Conservation (phyloP, 2,888 invertebrate species). For the Chrysotoxum bicinctum region DNA sequence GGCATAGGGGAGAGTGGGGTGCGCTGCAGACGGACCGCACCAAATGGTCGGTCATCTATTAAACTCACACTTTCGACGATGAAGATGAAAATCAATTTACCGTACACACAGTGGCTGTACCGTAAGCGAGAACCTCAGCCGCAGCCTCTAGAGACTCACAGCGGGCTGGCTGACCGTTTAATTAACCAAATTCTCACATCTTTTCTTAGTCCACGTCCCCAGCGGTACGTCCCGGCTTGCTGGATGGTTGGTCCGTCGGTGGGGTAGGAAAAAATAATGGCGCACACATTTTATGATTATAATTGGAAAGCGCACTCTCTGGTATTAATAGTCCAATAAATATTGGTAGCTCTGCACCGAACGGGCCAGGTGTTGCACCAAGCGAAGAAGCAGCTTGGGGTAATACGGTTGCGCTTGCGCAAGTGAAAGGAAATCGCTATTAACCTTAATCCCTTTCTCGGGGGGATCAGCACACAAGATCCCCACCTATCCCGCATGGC, state of each 20-base stretch:
- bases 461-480: constrained; percentile 39
- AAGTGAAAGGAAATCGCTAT: constrained; percentile 62
- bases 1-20: constrained; percentile 1
- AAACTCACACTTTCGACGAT: constrained; percentile 71
- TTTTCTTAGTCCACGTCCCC: not conserved
- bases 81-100: constrained; percentile 72
- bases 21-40: not conserved
- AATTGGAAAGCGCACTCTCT: constrained; percentile 71
- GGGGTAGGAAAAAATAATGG: constrained; percentile 36
- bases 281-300: constrained; percentile 70
- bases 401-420: constrained; percentile 49
- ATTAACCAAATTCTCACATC: constrained; percentile 73
- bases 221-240: not conserved
- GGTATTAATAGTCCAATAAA: constrained; percentile 71
- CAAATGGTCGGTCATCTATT: constrained; percentile 63
- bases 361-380: constrained; percentile 44
- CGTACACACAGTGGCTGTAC: constrained; percentile 60
- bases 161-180: constrained; percentile 71
- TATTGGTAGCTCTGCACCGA: constrained; percentile 41
- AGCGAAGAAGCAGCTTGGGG: constrained; percentile 11
- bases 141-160: constrained; percentile 35
- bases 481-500: constrained; percentile 14
- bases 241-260: not conserved
- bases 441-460: constrained; percentile 66
- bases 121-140: constrained; percentile 38